phyloP scores from a whole-genome alignment of 2,888 invertebrate species.

The Perithous albicinctus region DNA sequence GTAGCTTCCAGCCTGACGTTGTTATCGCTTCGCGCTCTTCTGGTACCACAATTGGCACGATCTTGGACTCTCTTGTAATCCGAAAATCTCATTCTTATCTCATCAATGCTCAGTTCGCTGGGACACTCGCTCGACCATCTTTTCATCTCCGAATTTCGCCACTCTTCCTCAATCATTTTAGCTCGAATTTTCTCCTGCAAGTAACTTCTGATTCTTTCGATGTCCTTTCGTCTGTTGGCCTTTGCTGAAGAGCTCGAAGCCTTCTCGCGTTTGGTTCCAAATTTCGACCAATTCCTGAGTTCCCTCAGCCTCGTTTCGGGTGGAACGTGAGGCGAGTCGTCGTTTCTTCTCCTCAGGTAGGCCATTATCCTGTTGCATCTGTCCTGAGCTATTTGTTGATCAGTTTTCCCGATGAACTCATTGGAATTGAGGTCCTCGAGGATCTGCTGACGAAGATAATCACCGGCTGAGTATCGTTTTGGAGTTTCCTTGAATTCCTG shows the following conservation, averaged over 20 bases:
- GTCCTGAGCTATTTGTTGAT: slow-evolving; percentile 75
- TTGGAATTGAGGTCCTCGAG: slow-evolving; percentile 74
- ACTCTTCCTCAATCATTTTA: slow-evolving; percentile 75
- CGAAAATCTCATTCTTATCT: slow-evolving; percentile 74
- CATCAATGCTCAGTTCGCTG: slow-evolving; percentile 58
- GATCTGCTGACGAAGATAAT: slow-evolving; percentile 80
- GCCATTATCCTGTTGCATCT: slow-evolving; percentile 76
- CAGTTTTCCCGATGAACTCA: slow-evolving; percentile 68
- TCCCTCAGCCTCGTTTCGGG: slow-evolving; percentile 61
- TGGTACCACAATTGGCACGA: slow-evolving; percentile 72
- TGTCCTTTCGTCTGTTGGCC: slow-evolving; percentile 66
- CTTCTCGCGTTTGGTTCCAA: slow-evolving; percentile 3
- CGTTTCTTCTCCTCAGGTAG: slow-evolving; percentile 74
- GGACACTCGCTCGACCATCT: slow-evolving; percentile 36
- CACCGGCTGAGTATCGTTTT: slow-evolving; percentile 78
- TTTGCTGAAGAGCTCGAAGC: slow-evolving; percentile 16
- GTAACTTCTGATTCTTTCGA: slow-evolving; percentile 74
- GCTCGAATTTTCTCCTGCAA: slow-evolving; percentile 74
- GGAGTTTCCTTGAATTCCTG: slow-evolving; percentile 32
- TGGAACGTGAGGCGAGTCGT: slow-evolving; percentile 55
- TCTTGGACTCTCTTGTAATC: slow-evolving; percentile 66
- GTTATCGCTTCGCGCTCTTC: slow-evolving; percentile 78
- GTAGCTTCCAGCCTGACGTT: slow-evolving; percentile 66
- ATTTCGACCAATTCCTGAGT: slow-evolving; percentile 41
- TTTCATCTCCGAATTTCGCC: slow-evolving; percentile 15